Conservation (phyloP, 2,888 invertebrate genomes). For the Erpobdella octoculata region DNA sequence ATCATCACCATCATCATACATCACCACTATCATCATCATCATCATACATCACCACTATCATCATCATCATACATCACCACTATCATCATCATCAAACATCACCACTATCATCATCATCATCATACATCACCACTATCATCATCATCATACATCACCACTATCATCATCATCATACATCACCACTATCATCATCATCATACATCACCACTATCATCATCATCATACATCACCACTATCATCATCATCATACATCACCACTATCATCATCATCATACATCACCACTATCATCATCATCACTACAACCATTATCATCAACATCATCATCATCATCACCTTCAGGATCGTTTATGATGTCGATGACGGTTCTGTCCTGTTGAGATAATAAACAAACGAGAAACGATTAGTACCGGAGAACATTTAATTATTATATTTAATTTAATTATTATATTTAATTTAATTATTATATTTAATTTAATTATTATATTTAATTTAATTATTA, state of each 20-base stretch:
- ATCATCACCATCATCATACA: background rate
- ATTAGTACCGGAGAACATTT: background rate
- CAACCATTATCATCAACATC: background rate
- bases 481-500: too few relatives aligned
- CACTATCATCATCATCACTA: background rate
- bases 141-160: slow-evolving; percentile 29
- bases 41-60: background rate
- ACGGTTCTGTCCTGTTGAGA: slow-evolving; percentile 64
- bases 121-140: slow-evolving; percentile 30
- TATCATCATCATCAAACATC: too few relatives aligned
- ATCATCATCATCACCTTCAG: slow-evolving; percentile 55
- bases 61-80: too few relatives aligned
- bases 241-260: slow-evolving; percentile 29
- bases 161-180: slow-evolving; percentile 69
- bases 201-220: slow-evolving; percentile 59
- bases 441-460: background rate
- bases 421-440: background rate
- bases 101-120: background rate
- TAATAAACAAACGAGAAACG: slow-evolving; percentile 1
- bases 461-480: too few relatives aligned
- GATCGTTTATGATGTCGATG: slow-evolving; percentile 77
- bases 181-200: background rate
- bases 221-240: slow-evolving; percentile 58
- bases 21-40: slow-evolving; percentile 63
- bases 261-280: slow-evolving; percentile 69